Evolutionary conservation across 2,797 vertebrate genomes (phyloP).

Genomic region (Rhinella marina): DNA sequence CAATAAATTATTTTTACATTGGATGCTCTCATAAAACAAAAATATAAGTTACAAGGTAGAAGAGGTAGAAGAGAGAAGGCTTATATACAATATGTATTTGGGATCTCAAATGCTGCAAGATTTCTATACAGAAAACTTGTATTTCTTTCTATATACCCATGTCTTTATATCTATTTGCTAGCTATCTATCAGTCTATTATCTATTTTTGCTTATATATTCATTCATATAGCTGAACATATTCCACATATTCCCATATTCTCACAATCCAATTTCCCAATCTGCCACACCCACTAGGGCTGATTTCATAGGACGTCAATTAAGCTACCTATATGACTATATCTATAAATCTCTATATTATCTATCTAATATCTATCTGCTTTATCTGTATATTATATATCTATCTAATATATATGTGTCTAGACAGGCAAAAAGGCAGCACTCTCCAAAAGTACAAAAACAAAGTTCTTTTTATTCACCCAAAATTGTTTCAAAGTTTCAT

Average conservation of each 20-base stretch:
- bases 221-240: not conserved
- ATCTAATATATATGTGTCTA: not conserved
- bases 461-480: too few species aligned
- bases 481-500: too few species aligned
- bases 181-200: not conserved
- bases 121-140: not conserved
- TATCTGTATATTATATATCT: not conserved
- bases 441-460: too few species aligned
- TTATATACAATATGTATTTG: not conserved
- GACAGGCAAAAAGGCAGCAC: too few species aligned
- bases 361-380: not conserved
- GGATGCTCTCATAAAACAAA: not conserved
- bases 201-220: not conserved
- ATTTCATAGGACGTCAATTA: too few species aligned
- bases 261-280: too few species aligned
- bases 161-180: not conserved
- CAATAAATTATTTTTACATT: too few species aligned
- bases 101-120: not conserved
- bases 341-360: slow-evolving; percentile 5
- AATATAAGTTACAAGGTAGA: not conserved
- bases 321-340: not conserved
- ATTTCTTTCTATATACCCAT: not conserved
- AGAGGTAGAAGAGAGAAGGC: not conserved
- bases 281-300: too few species aligned
- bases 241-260: too few species aligned